Base-by-base conservation (phyloP, 2,113 vertebrate species). In the Aegithalos caudatus region DNA sequence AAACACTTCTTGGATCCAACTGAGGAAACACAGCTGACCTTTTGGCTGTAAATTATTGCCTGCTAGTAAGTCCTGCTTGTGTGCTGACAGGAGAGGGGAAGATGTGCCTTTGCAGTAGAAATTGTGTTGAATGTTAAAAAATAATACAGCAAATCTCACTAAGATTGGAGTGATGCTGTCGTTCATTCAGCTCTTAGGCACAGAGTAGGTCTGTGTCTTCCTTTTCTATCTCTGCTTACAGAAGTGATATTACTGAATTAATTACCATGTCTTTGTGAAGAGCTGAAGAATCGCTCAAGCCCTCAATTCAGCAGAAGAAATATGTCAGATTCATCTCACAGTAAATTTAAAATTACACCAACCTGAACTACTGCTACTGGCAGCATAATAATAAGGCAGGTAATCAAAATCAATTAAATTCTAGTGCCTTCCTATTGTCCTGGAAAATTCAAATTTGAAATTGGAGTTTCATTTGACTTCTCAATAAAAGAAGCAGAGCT, bases 381-480 rank as follows among this genome's bases (percentile, higher is more conserved):
- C 96, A 96, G 95, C 80, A 86, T 95, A 96, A 95, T 92, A 97
- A 94, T 94, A 95, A 95, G 92, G 81, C 60, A 66, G 72, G 92
- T 95, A 94, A 96, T 97, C 88, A 93, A 92, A 96, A 97, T 94
- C 96, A 97, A 94, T 97, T 97, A 96, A 93, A 90, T 92, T 83
- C 88, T 81, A 96, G 48, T 86, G 76, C 76, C 70, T 96, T 94
- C 82, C 80, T 88, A 93, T 95, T 97, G 95, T 94, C 86, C 86
- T 86, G 74, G 69, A 79, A 96, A 90, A 95, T 79, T 96, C 90
- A 94, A 74, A 93, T 93, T 67, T 88, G 69, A 86, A 92, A 93
- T 88, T 94, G 53, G 92, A 88, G 80, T 78, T 93, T 94, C 60
- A 14, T 81, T 95, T 96, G 82, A 92, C 73, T 95, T 92, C 69